phyloP scores from a whole-genome alignment of 1,140 invertebrate species.

The Zeugodacus cucurbitae region DNA sequence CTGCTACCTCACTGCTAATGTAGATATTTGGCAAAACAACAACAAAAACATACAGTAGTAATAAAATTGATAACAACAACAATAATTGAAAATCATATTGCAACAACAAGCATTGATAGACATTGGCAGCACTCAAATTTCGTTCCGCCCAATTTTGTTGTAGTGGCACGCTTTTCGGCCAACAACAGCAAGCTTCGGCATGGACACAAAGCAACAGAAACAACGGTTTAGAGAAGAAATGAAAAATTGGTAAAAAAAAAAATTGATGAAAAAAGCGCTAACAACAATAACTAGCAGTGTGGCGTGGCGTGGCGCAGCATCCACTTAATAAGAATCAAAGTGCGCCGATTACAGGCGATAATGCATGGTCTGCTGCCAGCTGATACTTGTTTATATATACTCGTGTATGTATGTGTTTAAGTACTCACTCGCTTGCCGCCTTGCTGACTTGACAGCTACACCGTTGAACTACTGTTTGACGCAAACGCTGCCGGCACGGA shows the following conservation, averaged over 20 bases:
- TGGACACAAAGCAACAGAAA: neutral
- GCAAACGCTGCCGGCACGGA: neutral
- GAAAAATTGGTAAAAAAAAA: no score
- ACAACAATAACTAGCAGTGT: neutral
- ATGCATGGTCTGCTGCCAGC: neutral
- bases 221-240: neutral
- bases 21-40: neutral
- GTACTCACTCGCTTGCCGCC: neutral
- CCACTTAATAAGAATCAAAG: slow-evolving; percentile 29
- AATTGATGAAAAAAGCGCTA: neutral
- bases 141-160: slow-evolving; percentile 18
- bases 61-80: neutral
- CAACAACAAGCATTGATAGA: neutral
- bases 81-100: neutral
- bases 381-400: neutral
- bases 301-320: neutral
- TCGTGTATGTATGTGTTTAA: neutral
- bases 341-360: slow-evolving; percentile 35
- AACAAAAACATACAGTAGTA: neutral
- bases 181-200: neutral
- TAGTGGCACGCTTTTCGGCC: neutral
- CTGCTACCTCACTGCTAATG: neutral
- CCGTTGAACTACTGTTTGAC: neutral
- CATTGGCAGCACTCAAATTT: neutral
- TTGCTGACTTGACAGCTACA: slow-evolving; percentile 11